These are phyloP conservation scores for Coccyzus lansbergi DNA, from an alignment of 2,797 vertebrate species.

Conservation along the genomic window DNA sequence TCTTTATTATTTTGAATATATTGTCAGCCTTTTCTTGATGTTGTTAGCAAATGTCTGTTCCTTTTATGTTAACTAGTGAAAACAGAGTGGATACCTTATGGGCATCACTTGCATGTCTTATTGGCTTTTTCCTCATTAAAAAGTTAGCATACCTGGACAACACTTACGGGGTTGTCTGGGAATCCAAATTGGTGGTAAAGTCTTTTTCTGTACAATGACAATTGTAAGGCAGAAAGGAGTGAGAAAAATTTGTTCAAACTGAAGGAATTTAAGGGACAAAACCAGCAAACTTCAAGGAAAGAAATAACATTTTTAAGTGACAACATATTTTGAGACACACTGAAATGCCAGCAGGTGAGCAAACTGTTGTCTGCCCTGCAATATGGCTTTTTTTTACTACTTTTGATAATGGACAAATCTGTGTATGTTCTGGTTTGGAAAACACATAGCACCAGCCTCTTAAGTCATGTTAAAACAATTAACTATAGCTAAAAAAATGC, in stretches of 20 bases:
- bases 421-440: neutral
- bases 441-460: neutral
- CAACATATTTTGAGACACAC: neutral
- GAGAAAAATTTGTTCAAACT: neutral
- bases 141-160: neutral
- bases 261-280: neutral
- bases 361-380: neutral
- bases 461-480: neutral
- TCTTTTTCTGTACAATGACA: neutral
- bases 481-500: neutral
- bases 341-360: neutral
- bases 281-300: neutral
- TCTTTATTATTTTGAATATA: constrained; percentile 15
- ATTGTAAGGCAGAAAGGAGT: neutral
- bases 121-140: neutral
- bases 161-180: neutral
- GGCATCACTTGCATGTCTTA: neutral
- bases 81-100: neutral
- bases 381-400: neutral
- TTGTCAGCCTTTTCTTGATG: constrained; percentile 29
- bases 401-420: neutral
- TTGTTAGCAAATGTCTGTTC: constrained; percentile 38
- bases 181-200: neutral
- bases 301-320: neutral
- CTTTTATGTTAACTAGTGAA: constrained; percentile 13